Evolutionary conservation across 2,888 invertebrate genomes (phyloP).

Genomic region (Cantharis flavilabris): DNA sequence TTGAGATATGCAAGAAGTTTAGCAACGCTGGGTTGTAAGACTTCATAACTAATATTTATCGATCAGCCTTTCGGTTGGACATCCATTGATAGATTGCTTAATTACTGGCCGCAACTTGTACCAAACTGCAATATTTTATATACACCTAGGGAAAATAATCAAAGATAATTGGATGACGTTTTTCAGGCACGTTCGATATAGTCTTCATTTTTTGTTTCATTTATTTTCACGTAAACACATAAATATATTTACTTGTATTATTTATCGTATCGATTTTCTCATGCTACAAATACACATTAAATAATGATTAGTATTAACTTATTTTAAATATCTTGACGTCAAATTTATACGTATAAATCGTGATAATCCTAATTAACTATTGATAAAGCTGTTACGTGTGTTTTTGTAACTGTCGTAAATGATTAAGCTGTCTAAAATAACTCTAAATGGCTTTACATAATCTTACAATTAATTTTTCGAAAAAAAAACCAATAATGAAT

Average conservation of each 20-base stretch:
- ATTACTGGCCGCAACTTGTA: slow-evolving; percentile 50
- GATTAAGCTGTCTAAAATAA: not conserved
- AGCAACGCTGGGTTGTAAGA: slow-evolving; percentile 21
- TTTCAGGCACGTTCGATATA: slow-evolving; percentile 24
- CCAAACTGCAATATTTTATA: slow-evolving; percentile 48
- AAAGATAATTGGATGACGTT: slow-evolving; percentile 50
- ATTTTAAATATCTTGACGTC: not conserved
- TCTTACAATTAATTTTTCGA: not conserved
- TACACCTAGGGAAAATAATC: slow-evolving; percentile 50
- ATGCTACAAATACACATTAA: not conserved
- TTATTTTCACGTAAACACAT: slow-evolving; percentile 12
- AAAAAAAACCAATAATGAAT: not conserved
- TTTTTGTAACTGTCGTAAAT: not conserved
- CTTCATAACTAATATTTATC: slow-evolving; percentile 37
- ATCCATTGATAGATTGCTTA: slow-evolving; percentile 53
- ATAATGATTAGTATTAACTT: not conserved
- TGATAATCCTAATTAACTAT: not conserved
- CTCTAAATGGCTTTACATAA: not conserved
- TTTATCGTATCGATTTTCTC: not conserved
- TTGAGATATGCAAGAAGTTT: not conserved
- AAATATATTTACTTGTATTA: slow-evolving; percentile 1
- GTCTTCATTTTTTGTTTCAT: slow-evolving; percentile 9
- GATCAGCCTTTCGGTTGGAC: slow-evolving; percentile 39
- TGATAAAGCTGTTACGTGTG: not conserved
- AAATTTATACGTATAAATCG: not conserved